These are phyloP conservation scores for Sebastes steindachneri DNA, from an alignment of 2,797 vertebrate genomes.

Conservation along the genomic window DNA sequence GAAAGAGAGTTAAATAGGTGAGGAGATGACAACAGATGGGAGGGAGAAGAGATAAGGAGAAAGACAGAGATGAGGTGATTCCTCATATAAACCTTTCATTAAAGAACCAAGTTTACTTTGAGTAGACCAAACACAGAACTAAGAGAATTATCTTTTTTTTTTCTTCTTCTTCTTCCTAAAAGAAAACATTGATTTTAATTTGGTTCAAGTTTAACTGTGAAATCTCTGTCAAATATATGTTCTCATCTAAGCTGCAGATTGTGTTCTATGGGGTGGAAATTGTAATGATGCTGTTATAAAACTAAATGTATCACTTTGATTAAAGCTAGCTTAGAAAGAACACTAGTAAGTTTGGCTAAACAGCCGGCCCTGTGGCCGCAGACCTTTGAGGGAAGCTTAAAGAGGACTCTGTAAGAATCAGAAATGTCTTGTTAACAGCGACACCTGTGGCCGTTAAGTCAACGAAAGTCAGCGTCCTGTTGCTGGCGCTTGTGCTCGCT, in stretches of 20 bases:
- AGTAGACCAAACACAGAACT: neutral
- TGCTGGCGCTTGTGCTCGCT: too few relatives aligned
- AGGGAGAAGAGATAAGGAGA: neutral
- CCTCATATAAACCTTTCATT: neutral
- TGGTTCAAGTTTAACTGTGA: neutral
- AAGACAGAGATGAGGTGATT: neutral
- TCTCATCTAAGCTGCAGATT: neutral
- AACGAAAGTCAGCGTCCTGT: too few relatives aligned
- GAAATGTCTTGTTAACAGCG: accelerated
- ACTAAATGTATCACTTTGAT: neutral
- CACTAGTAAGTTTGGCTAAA: neutral
- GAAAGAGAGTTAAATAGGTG: neutral
- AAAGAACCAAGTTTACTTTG: neutral
- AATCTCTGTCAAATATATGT: neutral
- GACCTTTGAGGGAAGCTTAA: neutral
- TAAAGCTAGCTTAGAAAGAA: neutral
- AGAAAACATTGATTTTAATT: neutral
- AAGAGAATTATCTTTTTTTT: neutral
- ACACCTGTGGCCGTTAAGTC: too few relatives aligned
- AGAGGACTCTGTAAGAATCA: too few relatives aligned
- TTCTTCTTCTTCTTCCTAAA: neutral
- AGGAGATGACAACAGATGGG: neutral
- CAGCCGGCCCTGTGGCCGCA: neutral
- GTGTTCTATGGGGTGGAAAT: neutral
- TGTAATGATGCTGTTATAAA: neutral